Evolutionary conservation across 2,888 invertebrate genomes (phyloP), one percentile per base, ranked within the genome.

Genomic region (Heliconius erato): DNA sequence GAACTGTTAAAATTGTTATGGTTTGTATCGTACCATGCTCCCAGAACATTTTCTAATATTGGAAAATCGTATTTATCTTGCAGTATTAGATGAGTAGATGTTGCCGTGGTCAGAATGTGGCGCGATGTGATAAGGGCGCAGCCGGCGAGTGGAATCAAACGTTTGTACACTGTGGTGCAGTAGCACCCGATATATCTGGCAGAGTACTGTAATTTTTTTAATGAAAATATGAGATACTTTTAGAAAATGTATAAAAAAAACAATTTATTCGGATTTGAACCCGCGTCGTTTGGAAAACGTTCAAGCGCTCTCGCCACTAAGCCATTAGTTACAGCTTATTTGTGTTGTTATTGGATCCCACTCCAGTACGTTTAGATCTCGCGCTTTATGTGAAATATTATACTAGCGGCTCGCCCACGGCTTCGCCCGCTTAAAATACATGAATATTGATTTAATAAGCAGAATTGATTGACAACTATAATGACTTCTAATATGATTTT

Each of bases 81-180:
- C 5, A 93, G 79, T 0, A 93, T 84, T 0, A 91, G 76, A 23
- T 90, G 89, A 0, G 92, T 92, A 0, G 92, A 89, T 0, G 91
- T 90, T 0, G 93, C 93, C 0, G 92, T 92, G 0, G 93, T 93
- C 0, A 93, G 84, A 0, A 92, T 76, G 44, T 93, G 93, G 0
- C 92, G 88, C 0, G 87, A 85, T 0, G 93, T 92, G 3, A 93
- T 82, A 0, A 92, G 87, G 0, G 92, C 92, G 44, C 93, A 92
- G 0, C 88, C 88, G 0, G 89, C 89, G 0, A 93, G 85, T 0
- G 88, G 65, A 0, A 80, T 87, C 0, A 86, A 5, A 0, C 85
- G 84, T 69, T 88, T 91, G 83, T 87, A 93, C 0, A 89, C 90
- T 0, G 92, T 91, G 0, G 86, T 87, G 49, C 93, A 93, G 49